Percentiles rank a stretch among this genome's conserved stretches.
These are phyloP conservation scores for Nomada fucata DNA, from an alignment of 2,888 invertebrate species.

Conservation along the genomic window DNA sequence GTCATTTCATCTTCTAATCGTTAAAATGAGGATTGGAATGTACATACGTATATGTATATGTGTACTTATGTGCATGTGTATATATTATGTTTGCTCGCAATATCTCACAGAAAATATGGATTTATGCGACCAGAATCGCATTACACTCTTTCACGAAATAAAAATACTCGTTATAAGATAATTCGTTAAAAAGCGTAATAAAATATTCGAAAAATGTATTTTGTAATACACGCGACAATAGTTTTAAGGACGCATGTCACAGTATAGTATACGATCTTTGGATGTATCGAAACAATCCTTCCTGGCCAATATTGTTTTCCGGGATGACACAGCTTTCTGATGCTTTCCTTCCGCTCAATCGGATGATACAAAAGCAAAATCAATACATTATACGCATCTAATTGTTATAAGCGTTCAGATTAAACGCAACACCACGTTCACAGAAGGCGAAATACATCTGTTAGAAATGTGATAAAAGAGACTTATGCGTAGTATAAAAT, in stretches of 20 bases:
- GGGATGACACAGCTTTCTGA: not conserved
- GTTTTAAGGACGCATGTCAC: slow-evolving; percentile 17
- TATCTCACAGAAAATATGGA: not conserved
- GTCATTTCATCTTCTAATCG: slow-evolving; percentile 33
- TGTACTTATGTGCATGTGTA: too few species aligned
- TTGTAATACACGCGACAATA: slow-evolving; percentile 29
- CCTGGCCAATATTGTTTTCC: not conserved
- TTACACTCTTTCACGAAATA: slow-evolving; percentile 49
- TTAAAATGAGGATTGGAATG: not conserved
- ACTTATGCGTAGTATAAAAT: slow-evolving; percentile 40
- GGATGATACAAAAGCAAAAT: not conserved
- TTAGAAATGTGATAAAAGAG: slow-evolving; percentile 12
- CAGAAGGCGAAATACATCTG: not conserved
- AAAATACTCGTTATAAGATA: slow-evolving; percentile 50
- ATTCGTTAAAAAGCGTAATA: slow-evolving; percentile 38
- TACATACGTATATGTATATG: too few species aligned
- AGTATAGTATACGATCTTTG: slow-evolving; percentile 32
- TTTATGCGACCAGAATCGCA: slow-evolving; percentile 4
- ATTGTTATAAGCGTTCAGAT: not conserved
- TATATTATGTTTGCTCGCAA: too few species aligned
- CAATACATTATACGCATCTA: not conserved
- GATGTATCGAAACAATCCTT: slow-evolving; percentile 24
- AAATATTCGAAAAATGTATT: slow-evolving; percentile 30
- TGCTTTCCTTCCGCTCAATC: not conserved
- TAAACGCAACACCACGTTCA: not conserved